Percentiles rank a stretch among this genome's conserved stretches.
These are phyloP conservation scores for Aspidoscelis tigris DNA, from an alignment of 2,113 vertebrate species.

Conservation along the genomic window DNA sequence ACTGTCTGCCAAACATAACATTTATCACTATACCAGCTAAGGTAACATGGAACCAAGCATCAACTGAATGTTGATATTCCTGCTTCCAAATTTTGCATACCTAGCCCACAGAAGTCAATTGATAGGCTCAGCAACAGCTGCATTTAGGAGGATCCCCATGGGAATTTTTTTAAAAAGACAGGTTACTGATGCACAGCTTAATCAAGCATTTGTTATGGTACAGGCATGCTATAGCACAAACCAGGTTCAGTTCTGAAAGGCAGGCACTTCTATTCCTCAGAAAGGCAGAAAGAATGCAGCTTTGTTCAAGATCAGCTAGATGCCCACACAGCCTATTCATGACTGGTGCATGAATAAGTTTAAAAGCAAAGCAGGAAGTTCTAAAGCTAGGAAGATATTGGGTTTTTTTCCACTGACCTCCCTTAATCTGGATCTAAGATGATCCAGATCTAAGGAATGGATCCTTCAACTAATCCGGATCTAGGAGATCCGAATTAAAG, in stretches of 20 bases:
- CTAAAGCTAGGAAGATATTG: too few relatives aligned
- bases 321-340: too few relatives aligned
- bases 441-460: too few relatives aligned
- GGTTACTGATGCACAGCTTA: background rate
- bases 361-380: too few relatives aligned
- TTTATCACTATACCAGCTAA: too few relatives aligned
- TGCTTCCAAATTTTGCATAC: conserved; percentile 3
- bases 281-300: background rate
- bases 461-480: too few relatives aligned
- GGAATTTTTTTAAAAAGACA: background rate
- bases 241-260: background rate
- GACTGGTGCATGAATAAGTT: too few relatives aligned
- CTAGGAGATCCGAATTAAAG: too few relatives aligned
- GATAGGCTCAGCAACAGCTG: conserved; percentile 50
- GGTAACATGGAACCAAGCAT: background rate
- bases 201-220: background rate
- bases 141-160: conserved; percentile 58
- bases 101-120: conserved; percentile 57
- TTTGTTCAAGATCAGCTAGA: background rate
- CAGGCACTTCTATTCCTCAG: too few relatives aligned
- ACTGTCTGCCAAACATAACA: background rate
- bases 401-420: too few relatives aligned
- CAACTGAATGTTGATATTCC: background rate
- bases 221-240: background rate
- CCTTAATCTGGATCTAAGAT: too few relatives aligned